Base-by-base conservation (phyloP, 2,797 vertebrate species). In the Amblyopsis hoosieri region DNA sequence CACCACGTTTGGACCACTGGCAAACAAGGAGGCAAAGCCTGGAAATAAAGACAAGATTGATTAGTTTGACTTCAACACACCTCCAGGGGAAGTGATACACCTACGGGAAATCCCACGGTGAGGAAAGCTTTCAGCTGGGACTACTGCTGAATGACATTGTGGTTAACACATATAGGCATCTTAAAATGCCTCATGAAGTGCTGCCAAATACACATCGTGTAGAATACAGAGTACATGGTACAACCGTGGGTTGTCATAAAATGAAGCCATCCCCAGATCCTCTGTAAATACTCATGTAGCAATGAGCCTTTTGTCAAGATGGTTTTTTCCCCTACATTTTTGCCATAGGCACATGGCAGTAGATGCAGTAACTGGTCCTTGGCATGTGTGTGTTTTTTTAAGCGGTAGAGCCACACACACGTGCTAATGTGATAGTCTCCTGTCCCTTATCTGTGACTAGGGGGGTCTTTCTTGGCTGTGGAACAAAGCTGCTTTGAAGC, bases 401-500 rank as follows among this genome's bases (percentile, higher is more conserved):
- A 85, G 75, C 72, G 74, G 81, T 78, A 68, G 67, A 48, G 10
- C 74, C 60, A 64, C 80, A 75, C 54, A n/a, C 45, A 53, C 78
- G 85, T 89, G 87, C 88, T 88, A 89, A 89, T 87, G 82, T 83
- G 81, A 90, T 90, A 75, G 85, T 83, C 76, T 60, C 71, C 78
- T 69, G 85, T 14, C 54, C 86, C 86, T 92, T 91, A 91, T 92
- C 90, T 85, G 86, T 86, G 87, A 91, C 83, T 85, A 87, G 85
- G 79, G 78, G 75, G 78, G 76, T 46, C 80, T 90, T 89, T 90
- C 85, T 88, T 89, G 90, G 89, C 87, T 58, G 52, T 80, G 81
- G 73, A 81, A 89, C 89, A 91, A 91, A 92, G 91, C 85, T 69
- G 76, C 89, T 92, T 92, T 92, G 87, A 92, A 92, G 88, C 86